Conservation (phyloP, 2,888 invertebrate genomes). For the Leptinotarsa rubiginosa region DNA sequence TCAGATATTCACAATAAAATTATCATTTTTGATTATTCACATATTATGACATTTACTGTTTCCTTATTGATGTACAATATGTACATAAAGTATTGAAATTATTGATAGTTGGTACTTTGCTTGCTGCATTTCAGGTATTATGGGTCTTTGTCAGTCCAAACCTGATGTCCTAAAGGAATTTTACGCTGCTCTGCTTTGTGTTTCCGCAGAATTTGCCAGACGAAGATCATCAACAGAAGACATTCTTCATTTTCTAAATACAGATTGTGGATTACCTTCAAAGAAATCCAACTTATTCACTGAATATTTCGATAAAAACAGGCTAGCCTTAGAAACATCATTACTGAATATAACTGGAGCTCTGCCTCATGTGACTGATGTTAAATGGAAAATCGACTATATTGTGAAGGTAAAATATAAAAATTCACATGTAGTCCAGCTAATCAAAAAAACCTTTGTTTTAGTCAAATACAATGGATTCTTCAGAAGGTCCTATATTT, state of each 20-base stretch:
- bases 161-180: slow-evolving; percentile 61
- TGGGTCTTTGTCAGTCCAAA: slow-evolving; percentile 6
- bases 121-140: slow-evolving; percentile 19
- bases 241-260: slow-evolving; percentile 51
- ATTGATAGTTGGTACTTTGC: no score
- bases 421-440: neutral
- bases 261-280: slow-evolving; percentile 55
- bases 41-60: slow-evolving; percentile 5
- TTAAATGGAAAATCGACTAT: slow-evolving; percentile 73
- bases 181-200: slow-evolving; percentile 58
- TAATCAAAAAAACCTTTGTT: slow-evolving; percentile 39
- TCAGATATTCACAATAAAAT: neutral
- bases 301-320: slow-evolving; percentile 57
- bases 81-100: no score
- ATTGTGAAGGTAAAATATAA: slow-evolving; percentile 58
- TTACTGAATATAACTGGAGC: slow-evolving; percentile 62
- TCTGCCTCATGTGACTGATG: slow-evolving; percentile 71
- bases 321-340: slow-evolving; percentile 54
- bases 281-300: slow-evolving; percentile 51
- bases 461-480: slow-evolving; percentile 59
- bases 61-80: neutral
- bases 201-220: slow-evolving; percentile 58
- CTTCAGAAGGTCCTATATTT: slow-evolving; percentile 62
- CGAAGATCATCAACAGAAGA: slow-evolving; percentile 54
- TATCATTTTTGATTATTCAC: neutral